Evolutionary conservation across 2,888 invertebrate genomes (phyloP).

Genomic region (Standfussiana lucernea): DNA sequence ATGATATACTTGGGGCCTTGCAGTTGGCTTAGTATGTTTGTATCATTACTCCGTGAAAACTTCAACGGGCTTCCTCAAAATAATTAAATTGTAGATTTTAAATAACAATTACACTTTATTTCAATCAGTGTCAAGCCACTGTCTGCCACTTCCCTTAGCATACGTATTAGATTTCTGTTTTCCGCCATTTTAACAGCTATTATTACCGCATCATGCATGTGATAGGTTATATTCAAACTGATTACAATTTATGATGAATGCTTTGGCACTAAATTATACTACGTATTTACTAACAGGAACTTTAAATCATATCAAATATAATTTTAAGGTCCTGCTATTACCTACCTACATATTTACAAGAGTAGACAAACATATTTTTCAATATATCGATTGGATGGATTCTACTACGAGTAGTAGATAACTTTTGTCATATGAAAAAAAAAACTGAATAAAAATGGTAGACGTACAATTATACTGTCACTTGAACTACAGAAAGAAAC

Average conservation of each 20-base stretch:
- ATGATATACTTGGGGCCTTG: background rate
- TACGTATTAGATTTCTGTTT: constrained; percentile 4
- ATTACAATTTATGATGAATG: background rate
- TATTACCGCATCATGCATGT: background rate
- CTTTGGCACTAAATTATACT: background rate
- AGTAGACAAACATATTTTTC: background rate
- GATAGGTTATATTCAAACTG: background rate
- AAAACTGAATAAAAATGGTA: background rate
- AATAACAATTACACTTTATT: constrained; percentile 2
- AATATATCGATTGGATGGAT: background rate
- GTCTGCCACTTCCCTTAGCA: background rate
- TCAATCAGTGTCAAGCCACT: constrained; percentile 17
- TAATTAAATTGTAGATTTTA: background rate
- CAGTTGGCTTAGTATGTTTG: background rate
- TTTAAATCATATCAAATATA: background rate
- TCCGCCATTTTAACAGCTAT: constrained; percentile 1
- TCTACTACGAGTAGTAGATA: background rate
- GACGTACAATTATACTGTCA: background rate
- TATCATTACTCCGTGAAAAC: background rate
- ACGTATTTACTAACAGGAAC: background rate
- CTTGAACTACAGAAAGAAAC: background rate
- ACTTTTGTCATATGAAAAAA: no score
- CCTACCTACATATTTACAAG: background rate
- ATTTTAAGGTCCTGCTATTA: background rate
- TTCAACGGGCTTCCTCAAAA: background rate